A percentile compares a stretch with the other conserved stretches of the same genome.
Evolutionary conservation across 1,140 invertebrate species (phyloP).

Genomic region (Leptinotarsa texana): DNA sequence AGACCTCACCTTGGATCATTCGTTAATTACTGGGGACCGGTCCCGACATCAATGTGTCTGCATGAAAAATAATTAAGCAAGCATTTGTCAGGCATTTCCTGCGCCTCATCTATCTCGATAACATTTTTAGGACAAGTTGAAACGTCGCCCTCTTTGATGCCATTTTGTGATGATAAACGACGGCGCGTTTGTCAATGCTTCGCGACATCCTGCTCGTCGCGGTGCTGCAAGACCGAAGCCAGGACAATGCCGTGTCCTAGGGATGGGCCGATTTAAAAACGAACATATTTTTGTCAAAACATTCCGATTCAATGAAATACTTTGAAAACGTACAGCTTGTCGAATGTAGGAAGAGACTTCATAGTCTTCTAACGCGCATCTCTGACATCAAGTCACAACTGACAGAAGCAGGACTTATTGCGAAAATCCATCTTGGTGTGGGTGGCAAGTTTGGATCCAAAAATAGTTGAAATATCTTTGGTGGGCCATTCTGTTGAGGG

Average conservation of each 20-base stretch:
- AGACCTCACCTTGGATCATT: conserved; percentile 27
- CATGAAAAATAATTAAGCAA: conserved; percentile 52
- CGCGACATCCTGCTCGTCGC: conserved; percentile 35
- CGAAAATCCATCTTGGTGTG: too few relatives aligned
- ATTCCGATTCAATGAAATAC: too few relatives aligned
- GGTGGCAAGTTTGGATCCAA: too few relatives aligned
- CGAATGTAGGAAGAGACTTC: too few relatives aligned
- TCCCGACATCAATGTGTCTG: conserved; percentile 48
- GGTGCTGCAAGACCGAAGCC: not conserved
- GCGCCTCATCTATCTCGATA: conserved; percentile 34
- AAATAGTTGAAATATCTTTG: too few relatives aligned
- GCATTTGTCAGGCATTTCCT: conserved; percentile 50
- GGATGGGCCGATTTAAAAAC: not conserved
- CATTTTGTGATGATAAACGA: conserved; percentile 35
- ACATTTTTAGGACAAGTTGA: conserved; percentile 32
- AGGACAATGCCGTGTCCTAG: not conserved
- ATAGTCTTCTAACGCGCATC: too few relatives aligned
- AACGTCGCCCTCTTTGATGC: conserved; percentile 36
- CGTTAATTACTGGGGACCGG: conserved; percentile 45
- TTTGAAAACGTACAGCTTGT: too few relatives aligned
- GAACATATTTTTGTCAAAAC: too few relatives aligned
- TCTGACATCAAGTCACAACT: too few relatives aligned
- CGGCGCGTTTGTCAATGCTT: conserved; percentile 36
- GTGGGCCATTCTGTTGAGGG: too few relatives aligned
- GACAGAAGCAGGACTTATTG: too few relatives aligned